phyloP scores from a whole-genome alignment of 2,113 vertebrate species.

The Leptobrachium ailaonicum region DNA sequence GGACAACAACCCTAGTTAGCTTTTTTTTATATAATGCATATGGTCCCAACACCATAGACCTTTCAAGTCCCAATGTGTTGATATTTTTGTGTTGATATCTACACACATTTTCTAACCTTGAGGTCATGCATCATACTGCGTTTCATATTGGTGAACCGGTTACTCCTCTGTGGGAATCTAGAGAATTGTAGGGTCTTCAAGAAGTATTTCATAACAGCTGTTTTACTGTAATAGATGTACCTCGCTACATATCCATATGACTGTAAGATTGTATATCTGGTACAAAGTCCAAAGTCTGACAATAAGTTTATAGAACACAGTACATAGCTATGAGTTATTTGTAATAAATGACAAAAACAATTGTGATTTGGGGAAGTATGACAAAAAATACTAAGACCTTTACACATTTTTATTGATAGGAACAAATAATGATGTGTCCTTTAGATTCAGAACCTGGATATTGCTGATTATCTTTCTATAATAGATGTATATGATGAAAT shows the following conservation, averaged over 20 bases:
- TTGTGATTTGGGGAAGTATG: too few species aligned
- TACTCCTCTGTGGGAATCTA: neutral
- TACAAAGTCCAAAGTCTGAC: neutral
- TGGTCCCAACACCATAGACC: neutral
- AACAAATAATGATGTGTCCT: too few species aligned
- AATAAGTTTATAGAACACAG: too few species aligned
- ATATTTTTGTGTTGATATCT: neutral
- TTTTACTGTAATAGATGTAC: neutral
- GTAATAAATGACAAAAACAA: too few species aligned
- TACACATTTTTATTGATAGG: too few species aligned
- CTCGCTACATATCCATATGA: neutral
- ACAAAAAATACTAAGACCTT: too few species aligned
- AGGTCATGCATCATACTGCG: neutral
- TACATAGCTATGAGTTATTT: too few species aligned
- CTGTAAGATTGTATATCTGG: neutral
- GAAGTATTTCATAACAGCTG: neutral
- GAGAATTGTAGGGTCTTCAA: neutral
- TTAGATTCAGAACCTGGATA: too few species aligned
- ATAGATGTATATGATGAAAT: too few species aligned
- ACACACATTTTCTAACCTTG: slow-evolving; percentile 24
- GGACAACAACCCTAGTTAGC: neutral
- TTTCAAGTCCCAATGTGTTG: neutral
- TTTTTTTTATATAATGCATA: slow-evolving; percentile 14
- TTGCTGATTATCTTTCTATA: too few species aligned
- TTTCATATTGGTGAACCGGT: neutral